phyloP scores from a whole-genome alignment of 2,888 invertebrate genomes.

The Xanthostigma xanthostigma region DNA sequence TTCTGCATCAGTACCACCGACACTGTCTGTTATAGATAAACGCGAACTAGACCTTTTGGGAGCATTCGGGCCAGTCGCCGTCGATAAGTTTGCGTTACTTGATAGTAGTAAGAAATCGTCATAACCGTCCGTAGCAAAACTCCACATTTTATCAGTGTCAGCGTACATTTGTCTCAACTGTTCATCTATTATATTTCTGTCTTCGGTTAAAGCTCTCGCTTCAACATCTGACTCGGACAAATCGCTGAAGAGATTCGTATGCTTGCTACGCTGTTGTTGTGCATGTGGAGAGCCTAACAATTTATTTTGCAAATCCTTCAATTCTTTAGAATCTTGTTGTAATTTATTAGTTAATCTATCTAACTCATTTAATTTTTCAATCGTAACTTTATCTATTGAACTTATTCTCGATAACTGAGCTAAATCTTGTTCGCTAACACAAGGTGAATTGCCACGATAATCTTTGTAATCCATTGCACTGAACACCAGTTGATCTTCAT shows the following conservation, averaged over 20 bases:
- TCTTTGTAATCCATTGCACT: slow-evolving; percentile 66
- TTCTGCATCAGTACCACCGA: slow-evolving; percentile 44
- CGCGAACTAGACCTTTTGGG: slow-evolving; percentile 45
- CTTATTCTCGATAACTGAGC: slow-evolving; percentile 60
- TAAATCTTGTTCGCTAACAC: slow-evolving; percentile 62
- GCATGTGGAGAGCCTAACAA: slow-evolving; percentile 49
- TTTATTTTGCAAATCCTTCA: slow-evolving; percentile 58
- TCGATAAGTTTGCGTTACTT: slow-evolving; percentile 30
- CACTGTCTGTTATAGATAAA: slow-evolving; percentile 44
- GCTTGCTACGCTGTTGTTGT: slow-evolving; percentile 16
- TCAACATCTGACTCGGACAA: slow-evolving; percentile 35
- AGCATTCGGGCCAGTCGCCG: slow-evolving; percentile 20
- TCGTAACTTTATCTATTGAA: slow-evolving; percentile 60
- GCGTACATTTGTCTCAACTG: slow-evolving; percentile 51
- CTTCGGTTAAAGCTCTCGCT: slow-evolving; percentile 42
- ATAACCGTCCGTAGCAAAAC: slow-evolving; percentile 46
- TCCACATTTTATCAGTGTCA: slow-evolving; percentile 46
- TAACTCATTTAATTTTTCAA: slow-evolving; percentile 64
- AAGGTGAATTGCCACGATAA: slow-evolving; percentile 58
- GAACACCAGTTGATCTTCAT: slow-evolving; percentile 48
- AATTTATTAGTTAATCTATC: slow-evolving; percentile 61
- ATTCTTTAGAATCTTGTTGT: slow-evolving; percentile 62
- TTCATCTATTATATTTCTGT: slow-evolving; percentile 50
- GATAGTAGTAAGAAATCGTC: slow-evolving; percentile 36
- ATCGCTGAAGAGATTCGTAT: slow-evolving; percentile 9